A percentile compares a stretch with the other conserved stretches of the same genome.
Conservation (phyloP, 2,797 vertebrate species). For the Petrocephalus sullivani region DNA sequence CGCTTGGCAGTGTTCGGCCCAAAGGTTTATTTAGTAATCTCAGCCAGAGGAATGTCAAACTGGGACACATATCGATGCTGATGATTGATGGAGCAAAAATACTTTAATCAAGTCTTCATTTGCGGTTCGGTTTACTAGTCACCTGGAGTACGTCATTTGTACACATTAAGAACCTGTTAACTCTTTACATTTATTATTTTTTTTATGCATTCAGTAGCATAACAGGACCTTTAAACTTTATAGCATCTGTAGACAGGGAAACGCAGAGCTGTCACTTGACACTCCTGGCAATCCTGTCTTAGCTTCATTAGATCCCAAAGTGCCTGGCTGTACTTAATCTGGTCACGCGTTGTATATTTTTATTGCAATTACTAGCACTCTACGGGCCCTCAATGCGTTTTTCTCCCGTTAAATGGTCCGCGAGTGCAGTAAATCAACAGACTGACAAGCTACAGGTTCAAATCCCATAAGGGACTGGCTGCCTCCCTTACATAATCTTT, state of each 20-base stretch:
- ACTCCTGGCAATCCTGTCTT: not conserved
- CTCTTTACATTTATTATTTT: not conserved
- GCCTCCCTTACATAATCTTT: not conserved
- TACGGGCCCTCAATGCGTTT: not conserved
- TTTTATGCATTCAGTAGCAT: not conserved
- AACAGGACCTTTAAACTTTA: not conserved
- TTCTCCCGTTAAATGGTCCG: not conserved
- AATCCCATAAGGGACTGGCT: not conserved
- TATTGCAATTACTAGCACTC: constrained; percentile 12
- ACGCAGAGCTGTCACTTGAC: not conserved
- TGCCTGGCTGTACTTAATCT: not conserved
- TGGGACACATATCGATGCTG: constrained; percentile 30
- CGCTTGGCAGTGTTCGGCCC: constrained; percentile 9
- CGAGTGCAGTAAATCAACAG: constrained; percentile 1
- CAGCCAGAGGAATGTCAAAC: constrained; percentile 34
- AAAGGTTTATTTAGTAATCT: constrained; percentile 34
- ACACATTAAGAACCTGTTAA: constrained; percentile 30
- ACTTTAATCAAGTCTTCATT: constrained; percentile 40
- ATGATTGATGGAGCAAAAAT: constrained; percentile 43
- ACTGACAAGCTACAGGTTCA: not conserved
- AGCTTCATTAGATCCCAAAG: not conserved
- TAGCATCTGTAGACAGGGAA: not conserved
- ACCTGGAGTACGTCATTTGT: constrained; percentile 41
- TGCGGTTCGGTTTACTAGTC: constrained; percentile 33
- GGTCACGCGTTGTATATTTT: constrained; percentile 11